These are phyloP conservation scores for Barnardius zonarius DNA, from an alignment of 2,113 vertebrate species.

Conservation along the genomic window DNA sequence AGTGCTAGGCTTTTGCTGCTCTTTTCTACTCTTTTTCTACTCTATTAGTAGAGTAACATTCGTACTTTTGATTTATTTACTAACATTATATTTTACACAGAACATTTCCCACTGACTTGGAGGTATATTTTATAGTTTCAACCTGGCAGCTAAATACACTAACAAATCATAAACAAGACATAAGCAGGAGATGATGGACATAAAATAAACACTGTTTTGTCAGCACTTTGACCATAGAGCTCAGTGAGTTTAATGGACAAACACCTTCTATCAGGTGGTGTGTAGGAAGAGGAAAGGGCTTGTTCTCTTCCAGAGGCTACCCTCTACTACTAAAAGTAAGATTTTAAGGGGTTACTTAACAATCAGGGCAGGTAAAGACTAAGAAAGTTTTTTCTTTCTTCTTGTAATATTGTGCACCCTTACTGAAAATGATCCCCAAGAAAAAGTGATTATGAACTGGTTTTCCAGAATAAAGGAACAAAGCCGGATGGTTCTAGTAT, in stretches of 20 bases:
- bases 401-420: background rate
- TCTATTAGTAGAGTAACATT: background rate
- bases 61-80: background rate
- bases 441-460: background rate
- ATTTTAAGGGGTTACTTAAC: background rate
- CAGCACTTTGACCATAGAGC: background rate
- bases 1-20: background rate
- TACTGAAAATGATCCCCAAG: background rate
- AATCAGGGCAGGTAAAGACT: background rate
- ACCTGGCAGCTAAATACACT: background rate
- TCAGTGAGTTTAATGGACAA: background rate
- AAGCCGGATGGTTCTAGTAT: background rate
- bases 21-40: background rate
- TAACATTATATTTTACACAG: background rate
- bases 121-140: background rate
- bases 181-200: background rate
- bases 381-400: background rate
- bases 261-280: background rate
- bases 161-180: background rate
- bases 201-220: background rate
- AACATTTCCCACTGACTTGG: background rate
- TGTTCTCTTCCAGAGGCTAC: background rate
- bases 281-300: background rate
- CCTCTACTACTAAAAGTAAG: background rate
- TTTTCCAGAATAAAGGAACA: background rate